These are phyloP conservation scores for Zosterops hypoxanthus DNA, from an alignment of 2,113 vertebrate genomes.

Conservation along the genomic window DNA sequence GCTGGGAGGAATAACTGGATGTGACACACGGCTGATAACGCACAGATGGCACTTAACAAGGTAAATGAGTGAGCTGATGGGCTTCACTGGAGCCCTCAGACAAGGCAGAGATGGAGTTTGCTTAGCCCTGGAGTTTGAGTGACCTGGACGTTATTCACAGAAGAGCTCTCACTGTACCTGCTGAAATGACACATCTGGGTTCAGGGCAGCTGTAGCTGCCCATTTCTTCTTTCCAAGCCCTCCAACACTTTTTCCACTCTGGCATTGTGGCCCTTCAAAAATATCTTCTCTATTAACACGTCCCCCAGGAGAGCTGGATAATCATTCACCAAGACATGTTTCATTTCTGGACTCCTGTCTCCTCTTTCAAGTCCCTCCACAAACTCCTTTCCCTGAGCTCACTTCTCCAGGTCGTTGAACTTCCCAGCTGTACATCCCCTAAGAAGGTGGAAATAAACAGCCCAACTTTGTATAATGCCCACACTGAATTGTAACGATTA, in stretches of 20 bases:
- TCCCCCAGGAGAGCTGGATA: background rate
- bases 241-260: background rate
- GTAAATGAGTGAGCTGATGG: slow-evolving; percentile 51
- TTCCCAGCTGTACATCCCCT: background rate
- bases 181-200: background rate
- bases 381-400: background rate
- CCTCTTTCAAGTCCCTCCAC: background rate
- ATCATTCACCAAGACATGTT: background rate
- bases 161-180: background rate
- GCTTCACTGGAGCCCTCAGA: slow-evolving; percentile 40
- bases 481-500: background rate
- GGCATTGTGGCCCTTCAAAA: background rate
- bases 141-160: background rate
- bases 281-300: background rate
- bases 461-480: background rate
- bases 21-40: background rate
- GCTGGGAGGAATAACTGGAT: slow-evolving; percentile 47
- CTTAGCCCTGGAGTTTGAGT: background rate
- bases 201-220: background rate
- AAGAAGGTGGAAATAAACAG: background rate
- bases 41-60: slow-evolving; percentile 59
- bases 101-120: background rate
- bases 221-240: background rate
- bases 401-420: background rate
- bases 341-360: background rate